A percentile compares a stretch with the other conserved stretches of the same genome.
Evolutionary conservation across 2,113 vertebrate genomes (phyloP).

Genomic region (Aptenodytes patagonicus): DNA sequence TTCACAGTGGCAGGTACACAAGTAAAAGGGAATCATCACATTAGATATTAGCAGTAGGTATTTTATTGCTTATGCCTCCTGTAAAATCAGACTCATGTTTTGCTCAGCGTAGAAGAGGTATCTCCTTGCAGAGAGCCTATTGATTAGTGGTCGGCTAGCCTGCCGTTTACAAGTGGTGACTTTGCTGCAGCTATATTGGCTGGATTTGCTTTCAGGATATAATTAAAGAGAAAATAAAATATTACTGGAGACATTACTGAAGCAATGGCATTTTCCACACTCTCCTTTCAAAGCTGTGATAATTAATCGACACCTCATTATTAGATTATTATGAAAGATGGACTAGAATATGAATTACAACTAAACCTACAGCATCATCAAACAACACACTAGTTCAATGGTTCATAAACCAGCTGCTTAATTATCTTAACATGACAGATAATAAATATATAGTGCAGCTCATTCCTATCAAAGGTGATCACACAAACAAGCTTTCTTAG

Average conservation of each 20-base stretch:
- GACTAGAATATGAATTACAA: background rate
- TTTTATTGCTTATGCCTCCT: conserved; percentile 45
- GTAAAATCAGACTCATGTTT: conserved; percentile 29
- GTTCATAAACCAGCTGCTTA: conserved; percentile 38
- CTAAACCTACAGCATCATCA: conserved; percentile 7
- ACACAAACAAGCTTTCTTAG: background rate
- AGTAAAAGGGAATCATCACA: conserved; percentile 34
- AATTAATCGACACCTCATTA: conserved; percentile 31
- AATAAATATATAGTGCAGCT: background rate
- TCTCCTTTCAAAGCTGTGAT: conserved; percentile 9
- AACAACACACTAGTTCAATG: background rate
- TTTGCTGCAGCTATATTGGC: background rate
- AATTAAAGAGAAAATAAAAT: conserved; percentile 50
- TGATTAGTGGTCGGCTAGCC: conserved; percentile 39
- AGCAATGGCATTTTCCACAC: background rate
- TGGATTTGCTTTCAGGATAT: background rate
- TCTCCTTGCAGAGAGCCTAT: background rate
- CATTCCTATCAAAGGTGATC: background rate
- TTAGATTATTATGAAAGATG: conserved; percentile 50
- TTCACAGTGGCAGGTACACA: conserved; percentile 49
- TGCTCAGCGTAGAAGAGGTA: background rate
- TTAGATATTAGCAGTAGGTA: conserved; percentile 26
- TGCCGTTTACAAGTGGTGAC: background rate
- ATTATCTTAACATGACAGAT: conserved; percentile 22
- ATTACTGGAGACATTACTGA: background rate